Conservation (phyloP, 2,113 vertebrate species). For the Tonatia bakeri region DNA sequence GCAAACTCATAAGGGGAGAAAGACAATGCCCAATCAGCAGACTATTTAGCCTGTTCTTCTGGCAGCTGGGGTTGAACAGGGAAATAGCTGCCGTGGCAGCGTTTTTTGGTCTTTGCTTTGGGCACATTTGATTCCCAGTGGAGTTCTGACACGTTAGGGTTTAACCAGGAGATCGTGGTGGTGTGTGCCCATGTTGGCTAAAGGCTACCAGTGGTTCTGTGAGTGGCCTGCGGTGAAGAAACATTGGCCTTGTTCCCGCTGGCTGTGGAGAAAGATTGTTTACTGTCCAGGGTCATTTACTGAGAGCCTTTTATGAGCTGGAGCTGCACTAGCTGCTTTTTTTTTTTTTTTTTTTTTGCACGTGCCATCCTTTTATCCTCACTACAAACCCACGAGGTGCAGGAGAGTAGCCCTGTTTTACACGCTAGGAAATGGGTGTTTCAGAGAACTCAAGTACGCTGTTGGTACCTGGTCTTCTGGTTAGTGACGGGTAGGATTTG, state of each 20-base stretch:
- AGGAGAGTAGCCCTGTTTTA: too few species aligned
- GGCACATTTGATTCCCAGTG: not conserved
- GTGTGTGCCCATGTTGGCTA: not conserved
- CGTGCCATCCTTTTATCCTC: not conserved
- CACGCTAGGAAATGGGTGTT: not conserved
- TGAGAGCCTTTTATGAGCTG: not conserved
- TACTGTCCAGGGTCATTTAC: not conserved
- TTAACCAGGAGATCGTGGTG: not conserved
- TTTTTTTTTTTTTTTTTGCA: fast-evolving
- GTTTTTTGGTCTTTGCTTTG: not conserved
- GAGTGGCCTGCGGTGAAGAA: not conserved
- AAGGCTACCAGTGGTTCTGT: not conserved
- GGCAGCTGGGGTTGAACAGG: not conserved
- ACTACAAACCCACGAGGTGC: not conserved
- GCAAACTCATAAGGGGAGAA: not conserved
- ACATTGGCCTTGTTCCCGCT: not conserved
- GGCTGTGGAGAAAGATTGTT: not conserved
- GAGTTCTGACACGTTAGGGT: not conserved
- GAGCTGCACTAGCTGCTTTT: not conserved
- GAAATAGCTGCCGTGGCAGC: not conserved
- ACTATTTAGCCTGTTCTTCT: not conserved
- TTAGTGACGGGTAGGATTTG: not conserved
- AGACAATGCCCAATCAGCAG: not conserved
- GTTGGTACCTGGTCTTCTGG: not conserved
- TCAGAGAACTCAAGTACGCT: not conserved